Evolutionary conservation across 2,797 vertebrate genomes (phyloP), one percentile per base, ranked within the genome.

Genomic region (Erithacus rubecula): DNA sequence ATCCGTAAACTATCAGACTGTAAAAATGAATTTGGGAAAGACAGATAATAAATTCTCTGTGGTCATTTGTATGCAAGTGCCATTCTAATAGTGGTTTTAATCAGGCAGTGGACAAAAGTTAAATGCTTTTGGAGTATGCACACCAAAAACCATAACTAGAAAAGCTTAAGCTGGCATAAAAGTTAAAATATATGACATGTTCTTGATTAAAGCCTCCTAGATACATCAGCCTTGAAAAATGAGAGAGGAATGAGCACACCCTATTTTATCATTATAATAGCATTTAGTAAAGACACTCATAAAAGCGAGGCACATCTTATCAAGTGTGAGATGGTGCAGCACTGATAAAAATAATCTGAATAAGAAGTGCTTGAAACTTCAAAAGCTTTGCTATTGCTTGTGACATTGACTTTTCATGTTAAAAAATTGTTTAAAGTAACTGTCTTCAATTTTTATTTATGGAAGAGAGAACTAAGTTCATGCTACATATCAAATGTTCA

Each of bases 261-360:
- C 41, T 86, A 81, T 92, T 95, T 96, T 83, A 89, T 83, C 64
- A 85, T 87, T 90, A 79, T 75, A 94, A 89, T 75, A 93, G 78
- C 79, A 75, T 85, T 95, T 87, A 76, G 53, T 69, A 92, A 94
- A 93, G 89, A 86, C 81, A 75, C 21, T 92, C 79, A 72, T 60
- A 93, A 96, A 94, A 94, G 76, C 12, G 0, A 90, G 72, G 53
- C 83, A 80, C 39, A 62, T 91, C 72, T 94, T 95, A 94, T 92
- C 87, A 94, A 94, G 53, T 32, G 58, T 71, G 65, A 93, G 88
- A 90, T 84, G 29, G 85, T 79, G 86, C 43, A 84, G 78, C 47
- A 86, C 26, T 89, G 89, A 96, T 93, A 94, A 96, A 95, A 96
- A 94, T 95, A 94, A 93, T 87, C 91, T 94, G 79, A 95, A 83